Evolutionary conservation across 2,113 vertebrate genomes (phyloP).

Genomic region (Cnemophilus loriae): DNA sequence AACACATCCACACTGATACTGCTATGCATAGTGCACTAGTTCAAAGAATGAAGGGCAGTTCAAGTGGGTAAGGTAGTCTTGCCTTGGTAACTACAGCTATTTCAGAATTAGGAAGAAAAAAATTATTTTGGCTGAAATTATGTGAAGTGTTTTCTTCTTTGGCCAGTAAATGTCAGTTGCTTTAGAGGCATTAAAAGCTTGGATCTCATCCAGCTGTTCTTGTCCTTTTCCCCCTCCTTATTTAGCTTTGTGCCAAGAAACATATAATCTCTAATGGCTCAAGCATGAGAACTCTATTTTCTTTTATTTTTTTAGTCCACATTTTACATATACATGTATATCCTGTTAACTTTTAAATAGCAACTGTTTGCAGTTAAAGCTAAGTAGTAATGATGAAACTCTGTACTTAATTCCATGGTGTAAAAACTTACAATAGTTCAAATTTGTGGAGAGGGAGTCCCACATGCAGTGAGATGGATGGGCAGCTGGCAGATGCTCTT

Average conservation of each 20-base stretch:
- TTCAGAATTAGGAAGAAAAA: background rate
- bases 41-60: background rate
- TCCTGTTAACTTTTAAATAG: background rate
- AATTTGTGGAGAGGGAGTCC: background rate
- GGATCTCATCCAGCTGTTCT: background rate
- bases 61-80: background rate
- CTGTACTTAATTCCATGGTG: background rate
- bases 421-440: background rate
- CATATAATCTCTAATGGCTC: background rate
- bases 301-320: background rate
- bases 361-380: background rate
- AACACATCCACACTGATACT: background rate
- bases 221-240: background rate
- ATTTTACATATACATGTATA: background rate
- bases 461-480: fast-evolving
- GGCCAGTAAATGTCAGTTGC: background rate
- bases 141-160: background rate
- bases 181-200: background rate
- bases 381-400: background rate
- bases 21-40: fast-evolving
- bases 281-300: background rate
- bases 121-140: slow-evolving; percentile 6
- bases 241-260: background rate
- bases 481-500: background rate
- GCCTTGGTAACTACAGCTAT: background rate